Conservation (phyloP, 2,888 invertebrate species). For the Caradrina clavipalpis region DNA sequence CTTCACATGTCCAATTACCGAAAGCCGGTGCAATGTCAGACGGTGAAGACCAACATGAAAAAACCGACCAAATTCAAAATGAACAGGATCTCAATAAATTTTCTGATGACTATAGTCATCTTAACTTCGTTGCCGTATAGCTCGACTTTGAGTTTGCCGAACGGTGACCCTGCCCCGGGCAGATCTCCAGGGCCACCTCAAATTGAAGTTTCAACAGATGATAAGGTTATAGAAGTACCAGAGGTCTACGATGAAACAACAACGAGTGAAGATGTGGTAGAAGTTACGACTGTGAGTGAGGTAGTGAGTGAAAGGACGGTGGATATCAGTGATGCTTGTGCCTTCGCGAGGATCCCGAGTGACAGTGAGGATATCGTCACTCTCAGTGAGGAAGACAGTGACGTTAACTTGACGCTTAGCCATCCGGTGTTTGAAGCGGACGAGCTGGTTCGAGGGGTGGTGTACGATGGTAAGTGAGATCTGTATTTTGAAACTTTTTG, state of each 20-base stretch:
- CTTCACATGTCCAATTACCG: conserved; percentile 52
- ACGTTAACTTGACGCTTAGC: conserved; percentile 87
- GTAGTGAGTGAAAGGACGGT: conserved; percentile 68
- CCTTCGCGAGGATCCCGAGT: conserved; percentile 84
- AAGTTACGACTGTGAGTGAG: conserved; percentile 74
- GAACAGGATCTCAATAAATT: conserved; percentile 70
- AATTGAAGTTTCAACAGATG: conserved; percentile 54
- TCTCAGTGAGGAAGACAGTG: conserved; percentile 82
- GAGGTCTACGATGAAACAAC: conserved; percentile 69
- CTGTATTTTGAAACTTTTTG: neutral
- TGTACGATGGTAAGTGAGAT: conserved; percentile 90
- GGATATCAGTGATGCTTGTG: conserved; percentile 82
- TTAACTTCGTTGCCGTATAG: conserved; percentile 84
- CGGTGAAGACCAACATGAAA: conserved; percentile 65
- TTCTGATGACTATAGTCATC: conserved; percentile 76
- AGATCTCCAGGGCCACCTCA: conserved; percentile 92
- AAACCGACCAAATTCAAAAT: conserved; percentile 76
- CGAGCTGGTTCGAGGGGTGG: conserved; percentile 88
- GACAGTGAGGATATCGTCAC: conserved; percentile 85
- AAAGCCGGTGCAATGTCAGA: conserved; percentile 60
- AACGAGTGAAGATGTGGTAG: conserved; percentile 74
- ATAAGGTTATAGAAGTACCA: conserved; percentile 53
- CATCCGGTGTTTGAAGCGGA: conserved; percentile 89
- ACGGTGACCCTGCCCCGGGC: conserved; percentile 93
- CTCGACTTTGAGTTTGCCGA: conserved; percentile 84